phyloP scores from a whole-genome alignment of 1,140 invertebrate genomes.

The Danaus plexippus region DNA sequence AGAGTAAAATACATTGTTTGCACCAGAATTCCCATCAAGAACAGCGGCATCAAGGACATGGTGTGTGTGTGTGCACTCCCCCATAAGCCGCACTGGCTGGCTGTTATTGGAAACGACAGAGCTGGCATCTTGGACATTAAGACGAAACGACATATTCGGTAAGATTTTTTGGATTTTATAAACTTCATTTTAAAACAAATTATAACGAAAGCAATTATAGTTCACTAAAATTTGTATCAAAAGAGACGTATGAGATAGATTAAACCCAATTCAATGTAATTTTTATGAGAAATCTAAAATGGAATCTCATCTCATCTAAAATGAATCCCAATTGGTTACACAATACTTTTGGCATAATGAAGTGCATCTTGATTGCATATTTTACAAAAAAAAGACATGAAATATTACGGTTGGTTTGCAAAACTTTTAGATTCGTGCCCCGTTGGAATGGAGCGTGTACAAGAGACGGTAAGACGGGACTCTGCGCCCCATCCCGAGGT shows the following conservation, averaged over 20 bases:
- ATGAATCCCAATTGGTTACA: too few species aligned
- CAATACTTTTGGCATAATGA: too few species aligned
- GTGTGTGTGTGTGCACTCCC: constrained; percentile 81
- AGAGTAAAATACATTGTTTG: not conserved
- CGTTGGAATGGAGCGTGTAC: constrained; percentile 90
- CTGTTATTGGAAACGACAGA: constrained; percentile 91
- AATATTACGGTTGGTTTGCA: too few species aligned
- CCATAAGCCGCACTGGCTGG: constrained; percentile 86
- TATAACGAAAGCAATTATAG: not conserved
- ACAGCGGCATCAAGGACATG: constrained; percentile 69
- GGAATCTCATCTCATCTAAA: too few species aligned
- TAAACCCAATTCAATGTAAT: too few species aligned
- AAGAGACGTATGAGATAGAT: too few species aligned
- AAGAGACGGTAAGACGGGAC: constrained; percentile 89
- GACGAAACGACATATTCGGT: constrained; percentile 82
- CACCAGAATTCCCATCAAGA: constrained; percentile 64
- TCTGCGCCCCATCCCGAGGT: constrained; percentile 93
- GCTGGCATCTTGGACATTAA: constrained; percentile 89
- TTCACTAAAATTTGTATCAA: too few species aligned
- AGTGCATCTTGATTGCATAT: too few species aligned
- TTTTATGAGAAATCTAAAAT: too few species aligned
- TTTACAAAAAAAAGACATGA: too few species aligned
- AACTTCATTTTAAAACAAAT: constrained; percentile 1
- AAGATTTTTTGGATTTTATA: constrained; percentile 31
- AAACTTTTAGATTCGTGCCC: constrained; percentile 70